Percentiles rank a stretch among this genome's conserved stretches.
Evolutionary conservation across 2,113 vertebrate species (phyloP).

Genomic region (Lycaon pictus): DNA sequence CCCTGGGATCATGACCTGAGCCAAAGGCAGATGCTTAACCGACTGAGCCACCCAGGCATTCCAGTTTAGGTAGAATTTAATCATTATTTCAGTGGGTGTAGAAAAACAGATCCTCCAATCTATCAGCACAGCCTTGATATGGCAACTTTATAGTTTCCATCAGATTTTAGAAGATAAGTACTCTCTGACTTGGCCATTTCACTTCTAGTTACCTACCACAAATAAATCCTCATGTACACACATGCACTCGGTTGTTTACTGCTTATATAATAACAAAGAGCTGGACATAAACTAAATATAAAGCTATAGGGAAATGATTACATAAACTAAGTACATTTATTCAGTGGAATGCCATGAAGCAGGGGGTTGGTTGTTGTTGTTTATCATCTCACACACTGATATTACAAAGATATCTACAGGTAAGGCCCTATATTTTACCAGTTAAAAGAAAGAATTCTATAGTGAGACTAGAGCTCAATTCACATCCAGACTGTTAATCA

Average conservation of each 20-base stretch:
- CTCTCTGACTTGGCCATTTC: background rate
- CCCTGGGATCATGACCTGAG: too few relatives aligned
- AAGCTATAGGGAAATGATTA: background rate
- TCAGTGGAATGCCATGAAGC: background rate
- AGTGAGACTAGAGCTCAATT: background rate
- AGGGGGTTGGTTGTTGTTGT: background rate
- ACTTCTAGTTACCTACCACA: background rate
- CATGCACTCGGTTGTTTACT: background rate
- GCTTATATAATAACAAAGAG: background rate
- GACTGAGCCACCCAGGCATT: too few relatives aligned
- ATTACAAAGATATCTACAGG: background rate
- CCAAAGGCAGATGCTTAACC: too few relatives aligned
- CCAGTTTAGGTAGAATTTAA: background rate
- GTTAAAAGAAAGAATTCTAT: background rate
- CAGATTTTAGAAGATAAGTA: background rate
- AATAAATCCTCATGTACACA: background rate
- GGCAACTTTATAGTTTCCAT: background rate
- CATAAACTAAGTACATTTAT: background rate
- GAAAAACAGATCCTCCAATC: background rate
- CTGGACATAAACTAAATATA: background rate
- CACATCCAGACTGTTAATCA: background rate
- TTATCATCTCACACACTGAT: background rate
- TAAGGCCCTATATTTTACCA: background rate
- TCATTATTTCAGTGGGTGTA: background rate
- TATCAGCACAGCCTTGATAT: background rate